Conservation (phyloP, 1,140 invertebrate species). For the Ceratoteleas bidentatus region DNA sequence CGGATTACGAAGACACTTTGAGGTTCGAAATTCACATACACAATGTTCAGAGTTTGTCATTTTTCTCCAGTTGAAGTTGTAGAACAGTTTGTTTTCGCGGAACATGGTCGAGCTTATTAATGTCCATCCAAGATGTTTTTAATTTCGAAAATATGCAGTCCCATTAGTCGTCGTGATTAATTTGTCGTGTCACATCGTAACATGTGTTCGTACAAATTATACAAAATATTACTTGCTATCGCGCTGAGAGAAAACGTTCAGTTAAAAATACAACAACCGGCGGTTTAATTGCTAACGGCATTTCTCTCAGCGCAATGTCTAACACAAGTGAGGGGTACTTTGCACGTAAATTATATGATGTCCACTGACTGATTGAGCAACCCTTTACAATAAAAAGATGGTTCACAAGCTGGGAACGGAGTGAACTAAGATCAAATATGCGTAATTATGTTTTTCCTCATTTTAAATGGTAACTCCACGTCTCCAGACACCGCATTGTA, state of each 20-base stretch:
- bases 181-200: conserved; percentile 7
- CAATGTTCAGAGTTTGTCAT: conserved; percentile 37
- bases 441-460: too few species aligned
- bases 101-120: conserved; percentile 37
- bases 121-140: conserved; percentile 24
- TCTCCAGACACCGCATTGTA: too few species aligned
- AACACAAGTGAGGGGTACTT: too few species aligned
- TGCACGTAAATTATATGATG: too few species aligned
- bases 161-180: conserved; percentile 5
- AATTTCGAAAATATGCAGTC: conserved; percentile 21
- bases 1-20: conserved; percentile 61
- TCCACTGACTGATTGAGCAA: too few species aligned
- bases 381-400: too few species aligned
- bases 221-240: background rate
- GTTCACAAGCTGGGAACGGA: too few species aligned
- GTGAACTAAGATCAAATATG: too few species aligned
- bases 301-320: too few species aligned
- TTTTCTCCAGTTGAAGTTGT: conserved; percentile 21
- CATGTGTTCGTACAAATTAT: conserved; percentile 34
- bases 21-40: conserved; percentile 59
- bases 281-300: background rate
- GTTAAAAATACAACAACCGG: background rate
- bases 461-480: too few species aligned
- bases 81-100: conserved; percentile 32
- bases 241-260: background rate